These are phyloP conservation scores for Epicampocera succincta DNA, from an alignment of 2,888 invertebrate genomes.

Conservation along the genomic window DNA sequence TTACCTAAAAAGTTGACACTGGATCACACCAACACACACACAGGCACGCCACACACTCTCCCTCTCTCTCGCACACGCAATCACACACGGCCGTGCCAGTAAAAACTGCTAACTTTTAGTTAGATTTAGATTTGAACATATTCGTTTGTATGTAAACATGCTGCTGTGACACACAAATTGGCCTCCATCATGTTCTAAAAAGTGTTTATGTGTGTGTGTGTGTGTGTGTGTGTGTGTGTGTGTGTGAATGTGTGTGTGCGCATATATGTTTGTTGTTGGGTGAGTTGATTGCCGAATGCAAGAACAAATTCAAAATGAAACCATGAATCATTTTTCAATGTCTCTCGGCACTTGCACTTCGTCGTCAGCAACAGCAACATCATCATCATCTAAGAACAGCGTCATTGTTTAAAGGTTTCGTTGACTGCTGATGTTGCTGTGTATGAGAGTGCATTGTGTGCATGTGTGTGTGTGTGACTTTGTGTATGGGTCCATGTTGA, in stretches of 20 bases:
- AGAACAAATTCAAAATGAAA: slow-evolving; percentile 36
- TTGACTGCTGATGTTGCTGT: neutral
- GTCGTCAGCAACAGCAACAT: slow-evolving; percentile 5
- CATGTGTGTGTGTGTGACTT: neutral
- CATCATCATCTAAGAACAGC: neutral
- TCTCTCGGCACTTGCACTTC: slow-evolving; percentile 63
- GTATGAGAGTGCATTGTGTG: neutral
- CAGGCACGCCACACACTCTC: too few relatives aligned
- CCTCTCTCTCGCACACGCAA: too few relatives aligned
- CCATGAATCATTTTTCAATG: slow-evolving; percentile 69
- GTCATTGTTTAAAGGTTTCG: slow-evolving; percentile 23
- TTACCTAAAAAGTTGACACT: slow-evolving; percentile 49
- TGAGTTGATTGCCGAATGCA: slow-evolving; percentile 17
- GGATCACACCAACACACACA: neutral
- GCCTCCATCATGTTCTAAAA: neutral
- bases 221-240: slow-evolving; percentile 3
- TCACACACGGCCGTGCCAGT: too few relatives aligned
- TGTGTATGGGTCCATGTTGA: slow-evolving; percentile 26
- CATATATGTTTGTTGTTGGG: neutral
- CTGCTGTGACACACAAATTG: neutral
- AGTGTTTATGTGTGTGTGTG: neutral
- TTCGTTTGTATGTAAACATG: neutral
- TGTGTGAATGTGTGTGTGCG: neutral
- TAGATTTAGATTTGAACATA: neutral
- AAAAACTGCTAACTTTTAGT: neutral